Conservation (phyloP, 2,888 invertebrate species). For the Spodoptera littoralis region DNA sequence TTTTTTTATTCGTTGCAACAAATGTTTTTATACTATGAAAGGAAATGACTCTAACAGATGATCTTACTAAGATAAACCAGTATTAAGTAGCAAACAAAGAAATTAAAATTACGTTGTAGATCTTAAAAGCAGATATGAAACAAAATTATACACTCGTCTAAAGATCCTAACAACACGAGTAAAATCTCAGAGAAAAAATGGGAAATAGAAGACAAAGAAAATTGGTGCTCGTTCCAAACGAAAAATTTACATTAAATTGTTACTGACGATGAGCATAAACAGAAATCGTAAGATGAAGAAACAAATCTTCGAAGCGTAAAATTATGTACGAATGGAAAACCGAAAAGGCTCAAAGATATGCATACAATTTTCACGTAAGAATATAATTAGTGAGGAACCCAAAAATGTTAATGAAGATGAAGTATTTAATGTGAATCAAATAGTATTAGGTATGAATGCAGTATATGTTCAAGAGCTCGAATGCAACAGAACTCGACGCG, state of each 20-base stretch:
- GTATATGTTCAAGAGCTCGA: slow-evolving; percentile 21
- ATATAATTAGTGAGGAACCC: slow-evolving; percentile 21
- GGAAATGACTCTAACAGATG: slow-evolving; percentile 48
- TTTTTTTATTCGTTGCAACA: slow-evolving; percentile 28
- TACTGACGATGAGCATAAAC: slow-evolving; percentile 27
- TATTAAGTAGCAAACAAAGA: slow-evolving; percentile 49
- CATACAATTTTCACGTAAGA: slow-evolving; percentile 28
- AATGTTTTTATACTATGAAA: slow-evolving; percentile 36
- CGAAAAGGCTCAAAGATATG: slow-evolving; percentile 29
- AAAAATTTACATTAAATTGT: slow-evolving; percentile 59
- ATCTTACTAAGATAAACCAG: slow-evolving; percentile 35
- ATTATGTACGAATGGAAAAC: slow-evolving; percentile 45
- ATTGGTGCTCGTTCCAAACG: slow-evolving; percentile 38
- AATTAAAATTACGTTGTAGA: slow-evolving; percentile 40
- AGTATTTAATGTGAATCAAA: slow-evolving; percentile 20
- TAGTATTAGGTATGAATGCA: slow-evolving; percentile 32
- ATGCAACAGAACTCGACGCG: slow-evolving; percentile 55
- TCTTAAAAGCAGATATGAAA: slow-evolving; percentile 32
- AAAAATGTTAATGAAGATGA: slow-evolving; percentile 14
- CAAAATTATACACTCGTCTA: slow-evolving; percentile 32
- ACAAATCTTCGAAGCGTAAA: slow-evolving; percentile 52
- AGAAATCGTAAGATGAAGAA: slow-evolving; percentile 50
- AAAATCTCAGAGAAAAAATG: slow-evolving; percentile 29
- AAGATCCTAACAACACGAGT: slow-evolving; percentile 16
- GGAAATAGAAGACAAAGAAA: slow-evolving; percentile 54